Evolutionary conservation across 2,113 vertebrate species (phyloP).

Genomic region (Drymodes brunneopygia): DNA sequence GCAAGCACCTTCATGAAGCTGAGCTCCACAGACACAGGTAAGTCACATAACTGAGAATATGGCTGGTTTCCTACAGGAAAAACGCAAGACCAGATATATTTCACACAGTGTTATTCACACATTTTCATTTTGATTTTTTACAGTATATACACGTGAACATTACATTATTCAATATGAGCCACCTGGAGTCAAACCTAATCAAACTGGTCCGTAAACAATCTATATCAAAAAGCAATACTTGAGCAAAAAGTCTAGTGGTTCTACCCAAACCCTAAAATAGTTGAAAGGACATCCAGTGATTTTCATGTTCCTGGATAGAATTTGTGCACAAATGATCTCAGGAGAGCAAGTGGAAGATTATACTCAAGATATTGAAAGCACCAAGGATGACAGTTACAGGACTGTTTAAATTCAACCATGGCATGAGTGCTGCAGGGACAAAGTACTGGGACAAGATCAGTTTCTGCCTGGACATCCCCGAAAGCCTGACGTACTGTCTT

Average conservation of each 20-base stretch:
- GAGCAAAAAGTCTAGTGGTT: conserved; percentile 60
- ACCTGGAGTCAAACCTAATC: conserved; percentile 70
- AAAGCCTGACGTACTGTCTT: background rate
- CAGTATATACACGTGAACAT: conserved; percentile 81
- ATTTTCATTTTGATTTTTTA: conserved; percentile 77
- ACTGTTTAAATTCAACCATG: conserved; percentile 12
- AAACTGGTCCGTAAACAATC: conserved; percentile 73
- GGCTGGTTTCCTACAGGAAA: conserved; percentile 69
- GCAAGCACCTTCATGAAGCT: background rate
- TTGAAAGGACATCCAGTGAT: conserved; percentile 2
- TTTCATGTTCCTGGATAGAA: conserved; percentile 18
- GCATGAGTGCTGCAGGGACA: conserved; percentile 9
- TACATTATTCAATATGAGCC: conserved; percentile 77
- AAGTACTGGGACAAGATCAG: background rate
- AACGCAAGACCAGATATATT: conserved; percentile 78
- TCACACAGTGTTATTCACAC: conserved; percentile 82
- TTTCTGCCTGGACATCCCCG: background rate
- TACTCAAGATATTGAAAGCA: conserved; percentile 1
- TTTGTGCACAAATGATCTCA: conserved; percentile 16
- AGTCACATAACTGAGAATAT: background rate
- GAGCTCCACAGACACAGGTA: background rate
- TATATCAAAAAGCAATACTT: conserved; percentile 64
- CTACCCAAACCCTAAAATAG: conserved; percentile 55
- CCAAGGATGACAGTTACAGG: background rate
- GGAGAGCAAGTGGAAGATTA: background rate